Evolutionary conservation across 2,113 vertebrate genomes (phyloP).

Genomic region (Laticauda colubrina): DNA sequence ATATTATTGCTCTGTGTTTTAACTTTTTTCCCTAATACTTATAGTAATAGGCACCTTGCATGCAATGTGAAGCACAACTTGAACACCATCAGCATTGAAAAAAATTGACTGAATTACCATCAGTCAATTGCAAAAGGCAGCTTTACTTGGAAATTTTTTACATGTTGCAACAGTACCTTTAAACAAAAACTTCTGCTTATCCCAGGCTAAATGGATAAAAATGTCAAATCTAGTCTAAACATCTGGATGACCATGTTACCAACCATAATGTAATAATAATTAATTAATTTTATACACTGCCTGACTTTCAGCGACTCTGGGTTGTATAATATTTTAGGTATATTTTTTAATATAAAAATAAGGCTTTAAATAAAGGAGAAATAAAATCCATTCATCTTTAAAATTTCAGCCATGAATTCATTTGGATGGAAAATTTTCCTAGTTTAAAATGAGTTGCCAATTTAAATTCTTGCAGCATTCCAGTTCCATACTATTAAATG

Average conservation of each 20-base stretch:
- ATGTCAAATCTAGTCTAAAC: neutral
- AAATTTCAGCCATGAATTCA: neutral
- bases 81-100: neutral
- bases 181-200: neutral
- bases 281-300: neutral
- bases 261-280: neutral
- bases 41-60: neutral
- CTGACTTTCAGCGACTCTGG: neutral
- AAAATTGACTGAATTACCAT: neutral
- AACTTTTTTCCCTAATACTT: neutral
- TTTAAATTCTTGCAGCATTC: constrained; percentile 10
- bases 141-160: neutral
- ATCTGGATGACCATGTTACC: neutral
- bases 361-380: neutral
- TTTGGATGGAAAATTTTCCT: neutral
- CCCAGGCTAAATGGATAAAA: neutral
- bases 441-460: neutral
- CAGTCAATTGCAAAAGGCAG: neutral
- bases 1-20: neutral
- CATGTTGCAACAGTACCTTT: neutral
- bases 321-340: neutral
- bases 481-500: neutral
- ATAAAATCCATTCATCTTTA: neutral
- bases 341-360: neutral
- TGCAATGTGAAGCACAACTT: neutral